Evolutionary conservation across 1,140 invertebrate species (phyloP).

Genomic region (Mactra quadrangularis): DNA sequence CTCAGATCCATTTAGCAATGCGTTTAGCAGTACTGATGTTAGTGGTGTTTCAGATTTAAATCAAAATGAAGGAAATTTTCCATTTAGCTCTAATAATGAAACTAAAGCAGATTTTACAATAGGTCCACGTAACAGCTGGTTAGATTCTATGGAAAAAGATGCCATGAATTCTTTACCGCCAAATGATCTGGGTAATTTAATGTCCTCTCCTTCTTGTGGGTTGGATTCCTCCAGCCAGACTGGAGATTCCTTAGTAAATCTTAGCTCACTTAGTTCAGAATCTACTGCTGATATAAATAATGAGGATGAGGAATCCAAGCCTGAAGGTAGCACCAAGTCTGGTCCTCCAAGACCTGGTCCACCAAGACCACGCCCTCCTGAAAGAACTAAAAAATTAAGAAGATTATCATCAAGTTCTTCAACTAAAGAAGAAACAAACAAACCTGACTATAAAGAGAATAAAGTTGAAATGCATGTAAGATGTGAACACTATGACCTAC

Average conservation of each 20-base stretch:
- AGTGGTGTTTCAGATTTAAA: not conserved
- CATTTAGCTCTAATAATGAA: not conserved
- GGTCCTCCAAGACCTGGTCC: no score
- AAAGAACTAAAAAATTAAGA: no score
- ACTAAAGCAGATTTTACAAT: not conserved
- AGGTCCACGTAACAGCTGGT: conserved; percentile 7
- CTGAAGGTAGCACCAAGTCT: no score
- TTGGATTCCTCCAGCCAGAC: conserved; percentile 49
- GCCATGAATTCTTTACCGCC: conserved; percentile 14
- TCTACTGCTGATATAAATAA: no score
- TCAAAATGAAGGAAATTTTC: not conserved
- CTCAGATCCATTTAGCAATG: not conserved
- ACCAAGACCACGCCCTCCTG: no score
- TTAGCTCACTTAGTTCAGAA: not conserved
- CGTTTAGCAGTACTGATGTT: not conserved
- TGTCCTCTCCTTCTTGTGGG: not conserved
- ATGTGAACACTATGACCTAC: no score
- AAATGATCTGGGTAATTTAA: conserved; percentile 11
- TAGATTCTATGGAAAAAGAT: conserved; percentile 49
- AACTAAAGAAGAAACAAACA: no score
- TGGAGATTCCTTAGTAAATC: conserved; percentile 6
- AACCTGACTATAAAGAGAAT: no score
- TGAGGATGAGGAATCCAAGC: no score
- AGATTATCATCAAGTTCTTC: no score
- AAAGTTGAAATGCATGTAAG: no score